Conservation (phyloP, 2,888 invertebrate genomes). For the Sesia bembeciformis region DNA sequence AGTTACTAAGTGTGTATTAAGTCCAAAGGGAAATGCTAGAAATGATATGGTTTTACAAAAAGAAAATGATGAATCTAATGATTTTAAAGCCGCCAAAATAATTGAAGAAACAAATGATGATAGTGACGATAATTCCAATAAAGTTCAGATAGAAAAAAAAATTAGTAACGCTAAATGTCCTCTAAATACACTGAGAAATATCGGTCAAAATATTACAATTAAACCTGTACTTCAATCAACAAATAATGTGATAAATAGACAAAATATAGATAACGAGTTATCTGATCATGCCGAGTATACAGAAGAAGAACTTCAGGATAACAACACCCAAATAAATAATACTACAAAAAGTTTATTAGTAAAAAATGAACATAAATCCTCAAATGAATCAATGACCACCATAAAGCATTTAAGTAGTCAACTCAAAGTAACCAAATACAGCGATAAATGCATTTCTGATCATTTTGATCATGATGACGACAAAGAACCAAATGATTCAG, state of each 20-base stretch:
- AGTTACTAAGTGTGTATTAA: too few species aligned
- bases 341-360: too few species aligned
- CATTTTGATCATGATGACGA: not conserved
- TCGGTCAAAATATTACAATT: conserved; percentile 42
- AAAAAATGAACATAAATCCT: not conserved
- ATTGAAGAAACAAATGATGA: not conserved
- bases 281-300: too few species aligned
- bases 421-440: not conserved
- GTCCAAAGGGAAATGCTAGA: not conserved
- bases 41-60: not conserved
- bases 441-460: not conserved
- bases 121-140: not conserved
- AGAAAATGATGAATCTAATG: too few species aligned
- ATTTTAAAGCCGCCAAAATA: too few species aligned
- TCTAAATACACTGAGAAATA: conserved; percentile 36
- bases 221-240: conserved; percentile 31
- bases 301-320: too few species aligned
- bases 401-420: not conserved
- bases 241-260: not conserved
- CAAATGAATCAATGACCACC: not conserved
- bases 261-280: too few species aligned
- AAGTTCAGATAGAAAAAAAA: not conserved
- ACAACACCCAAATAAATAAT: too few species aligned
- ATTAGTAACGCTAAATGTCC: conserved; percentile 6
- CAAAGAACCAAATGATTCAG: not conserved